These are phyloP conservation scores for Parauchenoglanis punctatus DNA, from an alignment of 2,797 vertebrate species.

Conservation along the genomic window DNA sequence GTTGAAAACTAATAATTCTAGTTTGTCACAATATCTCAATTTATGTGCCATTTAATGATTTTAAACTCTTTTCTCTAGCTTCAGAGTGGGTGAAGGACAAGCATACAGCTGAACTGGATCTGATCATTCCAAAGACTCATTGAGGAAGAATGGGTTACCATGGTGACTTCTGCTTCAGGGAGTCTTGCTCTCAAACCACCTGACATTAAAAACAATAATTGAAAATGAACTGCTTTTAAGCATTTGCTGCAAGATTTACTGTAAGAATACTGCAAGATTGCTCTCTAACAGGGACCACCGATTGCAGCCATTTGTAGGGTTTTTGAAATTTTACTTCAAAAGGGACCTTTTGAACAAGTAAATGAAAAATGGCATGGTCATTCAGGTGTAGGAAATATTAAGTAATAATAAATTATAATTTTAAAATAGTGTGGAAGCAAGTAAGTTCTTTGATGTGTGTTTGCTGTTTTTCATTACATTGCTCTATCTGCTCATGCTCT, in stretches of 20 bases:
- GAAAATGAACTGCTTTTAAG: background rate
- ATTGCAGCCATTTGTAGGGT: background rate
- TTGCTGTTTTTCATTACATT: background rate
- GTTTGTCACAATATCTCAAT: background rate
- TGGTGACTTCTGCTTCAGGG: conserved; percentile 9
- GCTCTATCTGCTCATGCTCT: background rate
- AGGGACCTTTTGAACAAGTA: background rate
- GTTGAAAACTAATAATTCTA: background rate
- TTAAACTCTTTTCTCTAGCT: background rate
- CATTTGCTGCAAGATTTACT: background rate
- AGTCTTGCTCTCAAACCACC: background rate
- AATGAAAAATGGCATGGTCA: background rate
- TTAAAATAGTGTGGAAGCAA: background rate
- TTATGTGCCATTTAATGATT: background rate
- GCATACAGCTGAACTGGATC: conserved; percentile 34
- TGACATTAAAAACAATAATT: background rate
- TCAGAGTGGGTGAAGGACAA: conserved; percentile 6
- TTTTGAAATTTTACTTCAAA: background rate
- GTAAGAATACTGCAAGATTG: background rate
- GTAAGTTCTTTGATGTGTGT: background rate
- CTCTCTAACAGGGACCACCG: too few species aligned
- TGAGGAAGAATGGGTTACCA: conserved; percentile 3
- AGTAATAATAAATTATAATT: background rate
- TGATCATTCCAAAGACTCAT: conserved; percentile 17
- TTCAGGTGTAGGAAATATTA: background rate